Percentiles rank a stretch among this genome's conserved stretches.
Conservation (phyloP, 2,888 invertebrate species). For the Sthenelais limicola region DNA sequence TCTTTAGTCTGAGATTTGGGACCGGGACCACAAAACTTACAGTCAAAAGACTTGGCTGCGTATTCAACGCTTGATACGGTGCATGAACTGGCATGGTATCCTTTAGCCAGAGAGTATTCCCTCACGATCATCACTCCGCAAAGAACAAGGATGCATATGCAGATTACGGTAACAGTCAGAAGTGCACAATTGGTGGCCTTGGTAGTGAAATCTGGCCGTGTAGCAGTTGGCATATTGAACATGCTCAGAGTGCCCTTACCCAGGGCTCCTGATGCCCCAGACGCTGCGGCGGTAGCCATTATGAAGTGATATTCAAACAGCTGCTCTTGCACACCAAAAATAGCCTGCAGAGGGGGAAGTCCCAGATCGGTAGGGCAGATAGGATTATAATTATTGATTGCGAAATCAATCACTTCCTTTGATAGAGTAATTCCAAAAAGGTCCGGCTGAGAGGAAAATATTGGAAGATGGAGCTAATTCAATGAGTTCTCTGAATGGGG, state of each 20-base stretch:
- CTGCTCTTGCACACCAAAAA: no score
- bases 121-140: slow-evolving; percentile 55
- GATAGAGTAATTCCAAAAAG: no score
- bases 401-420: no score
- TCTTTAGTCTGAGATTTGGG: slow-evolving; percentile 49
- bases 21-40: slow-evolving; percentile 50
- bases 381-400: no score
- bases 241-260: slow-evolving; percentile 23
- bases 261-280: neutral
- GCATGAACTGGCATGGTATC: slow-evolving; percentile 50
- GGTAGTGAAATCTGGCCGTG: slow-evolving; percentile 34
- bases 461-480: no score
- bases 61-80: slow-evolving; percentile 45
- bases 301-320: no score
- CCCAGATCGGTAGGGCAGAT: no score
- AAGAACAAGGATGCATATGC: slow-evolving; percentile 53
- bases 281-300: slow-evolving; percentile 26
- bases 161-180: slow-evolving; percentile 52
- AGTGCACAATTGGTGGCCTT: slow-evolving; percentile 53
- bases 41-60: slow-evolving; percentile 40
- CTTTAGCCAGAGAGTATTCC: slow-evolving; percentile 52
- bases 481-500: no score
- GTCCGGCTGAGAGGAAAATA: no score
- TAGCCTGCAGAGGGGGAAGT: no score
- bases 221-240: slow-evolving; percentile 24